Evolutionary conservation across 1,140 invertebrate species (phyloP).

Genomic region (Elysia chlorotica): DNA sequence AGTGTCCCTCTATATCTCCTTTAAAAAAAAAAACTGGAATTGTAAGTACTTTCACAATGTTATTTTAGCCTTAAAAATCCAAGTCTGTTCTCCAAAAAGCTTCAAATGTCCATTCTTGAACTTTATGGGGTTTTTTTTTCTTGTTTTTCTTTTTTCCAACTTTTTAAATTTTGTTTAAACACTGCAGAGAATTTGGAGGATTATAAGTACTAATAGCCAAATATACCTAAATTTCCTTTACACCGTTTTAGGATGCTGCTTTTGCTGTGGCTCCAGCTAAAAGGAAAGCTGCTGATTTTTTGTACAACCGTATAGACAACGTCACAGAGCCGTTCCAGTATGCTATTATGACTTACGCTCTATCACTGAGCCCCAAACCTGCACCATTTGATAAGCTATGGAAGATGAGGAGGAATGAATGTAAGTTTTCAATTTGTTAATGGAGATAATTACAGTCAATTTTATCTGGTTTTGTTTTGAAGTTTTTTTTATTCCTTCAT

Average conservation of each 20-base stretch:
- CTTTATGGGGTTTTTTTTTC: too few species aligned
- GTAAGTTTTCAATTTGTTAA: slow-evolving; percentile 11
- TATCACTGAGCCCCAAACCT: slow-evolving; percentile 40
- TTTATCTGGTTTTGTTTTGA: neutral
- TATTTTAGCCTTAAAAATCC: too few species aligned
- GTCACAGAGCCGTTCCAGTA: slow-evolving; percentile 45
- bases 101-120: too few species aligned
- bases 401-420: slow-evolving; percentile 21
- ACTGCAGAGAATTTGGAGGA: too few species aligned
- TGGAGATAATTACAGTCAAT: neutral
- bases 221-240: too few species aligned
- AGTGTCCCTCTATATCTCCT: too few species aligned
- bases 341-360: slow-evolving; percentile 50
- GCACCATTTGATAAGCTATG: slow-evolving; percentile 23
- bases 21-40: too few species aligned
- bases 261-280: slow-evolving; percentile 43
- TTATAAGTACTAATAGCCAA: too few species aligned
- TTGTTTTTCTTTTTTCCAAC: too few species aligned
- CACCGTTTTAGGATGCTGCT: slow-evolving; percentile 44
- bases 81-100: too few species aligned
- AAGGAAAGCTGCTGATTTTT: slow-evolving; percentile 41
- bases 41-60: too few species aligned
- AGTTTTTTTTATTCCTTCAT: neutral
- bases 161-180: too few species aligned
- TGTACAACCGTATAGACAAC: slow-evolving; percentile 28